Conservation (phyloP, 2,113 vertebrate genomes). For the Hippopotamus amphibius region DNA sequence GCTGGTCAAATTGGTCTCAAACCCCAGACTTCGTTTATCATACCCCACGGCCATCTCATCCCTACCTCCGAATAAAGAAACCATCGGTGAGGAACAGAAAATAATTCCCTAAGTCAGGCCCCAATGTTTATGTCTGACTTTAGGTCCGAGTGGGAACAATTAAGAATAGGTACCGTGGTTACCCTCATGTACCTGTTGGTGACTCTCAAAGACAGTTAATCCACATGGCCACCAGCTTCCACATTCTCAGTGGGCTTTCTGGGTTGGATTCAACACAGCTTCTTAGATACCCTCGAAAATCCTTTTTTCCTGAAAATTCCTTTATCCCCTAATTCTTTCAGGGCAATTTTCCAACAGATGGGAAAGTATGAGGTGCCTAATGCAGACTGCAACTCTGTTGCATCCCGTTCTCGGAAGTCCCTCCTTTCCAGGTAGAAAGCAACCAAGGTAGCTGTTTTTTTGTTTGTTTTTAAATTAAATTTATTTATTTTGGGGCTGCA, state of each 20-base stretch:
- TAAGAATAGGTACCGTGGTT: neutral
- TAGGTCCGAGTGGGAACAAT: neutral
- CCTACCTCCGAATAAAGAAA: neutral
- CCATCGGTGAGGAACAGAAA: neutral
- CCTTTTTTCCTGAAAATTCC: neutral
- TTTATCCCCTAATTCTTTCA: neutral
- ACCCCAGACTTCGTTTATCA: neutral
- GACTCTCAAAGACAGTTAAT: neutral
- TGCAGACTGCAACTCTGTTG: neutral
- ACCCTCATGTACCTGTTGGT: neutral
- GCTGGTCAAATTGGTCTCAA: neutral
- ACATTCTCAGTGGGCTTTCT: neutral
- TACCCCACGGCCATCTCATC: fast-evolving
- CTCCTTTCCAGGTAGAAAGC: neutral
- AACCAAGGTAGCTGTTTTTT: neutral
- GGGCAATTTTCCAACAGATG: neutral
- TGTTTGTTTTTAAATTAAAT: too few relatives aligned
- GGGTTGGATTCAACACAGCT: neutral
- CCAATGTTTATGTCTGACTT: neutral
- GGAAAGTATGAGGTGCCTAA: neutral
- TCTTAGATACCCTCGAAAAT: neutral
- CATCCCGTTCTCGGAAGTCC: neutral
- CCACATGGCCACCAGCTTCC: too few relatives aligned
- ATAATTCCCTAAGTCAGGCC: neutral
- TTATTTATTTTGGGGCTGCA: too few relatives aligned